These are phyloP conservation scores for Nomia melanderi DNA, from an alignment of 1,140 invertebrate species.

Conservation along the genomic window DNA sequence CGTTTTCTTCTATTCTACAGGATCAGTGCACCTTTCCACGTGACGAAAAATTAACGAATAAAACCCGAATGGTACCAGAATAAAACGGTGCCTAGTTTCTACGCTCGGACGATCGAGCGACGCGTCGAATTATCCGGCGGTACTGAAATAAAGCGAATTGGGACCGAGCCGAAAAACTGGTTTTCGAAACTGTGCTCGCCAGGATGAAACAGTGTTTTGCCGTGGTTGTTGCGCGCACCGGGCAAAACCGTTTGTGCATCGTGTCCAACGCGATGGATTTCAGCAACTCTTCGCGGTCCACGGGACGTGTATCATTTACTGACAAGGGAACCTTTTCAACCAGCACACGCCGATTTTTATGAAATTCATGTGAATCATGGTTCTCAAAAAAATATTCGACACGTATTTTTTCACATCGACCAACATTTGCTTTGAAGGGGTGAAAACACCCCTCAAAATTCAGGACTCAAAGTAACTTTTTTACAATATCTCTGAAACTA, in stretches of 20 bases:
- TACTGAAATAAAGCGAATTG: neutral
- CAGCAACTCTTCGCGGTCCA: slow-evolving; percentile 1
- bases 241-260: slow-evolving; percentile 7
- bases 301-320: neutral
- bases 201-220: slow-evolving; percentile 10
- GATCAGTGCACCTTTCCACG: neutral
- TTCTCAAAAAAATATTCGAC: no score
- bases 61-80: no score
- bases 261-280: slow-evolving; percentile 5
- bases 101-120: neutral
- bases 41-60: neutral
- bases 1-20: no score
- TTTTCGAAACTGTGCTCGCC: slow-evolving; percentile 8
- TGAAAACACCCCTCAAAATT: no score
- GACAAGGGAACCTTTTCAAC: neutral
- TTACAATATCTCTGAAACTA: no score
- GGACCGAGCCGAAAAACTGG: neutral
- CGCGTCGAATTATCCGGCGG: neutral
- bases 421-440: no score
- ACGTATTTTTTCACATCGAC: no score
- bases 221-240: neutral
- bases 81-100: neutral
- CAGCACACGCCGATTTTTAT: no score
- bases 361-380: no score
- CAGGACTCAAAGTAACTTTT: no score